Evolutionary conservation across 2,113 vertebrate genomes (phyloP).

Genomic region (Perca schrenkii): DNA sequence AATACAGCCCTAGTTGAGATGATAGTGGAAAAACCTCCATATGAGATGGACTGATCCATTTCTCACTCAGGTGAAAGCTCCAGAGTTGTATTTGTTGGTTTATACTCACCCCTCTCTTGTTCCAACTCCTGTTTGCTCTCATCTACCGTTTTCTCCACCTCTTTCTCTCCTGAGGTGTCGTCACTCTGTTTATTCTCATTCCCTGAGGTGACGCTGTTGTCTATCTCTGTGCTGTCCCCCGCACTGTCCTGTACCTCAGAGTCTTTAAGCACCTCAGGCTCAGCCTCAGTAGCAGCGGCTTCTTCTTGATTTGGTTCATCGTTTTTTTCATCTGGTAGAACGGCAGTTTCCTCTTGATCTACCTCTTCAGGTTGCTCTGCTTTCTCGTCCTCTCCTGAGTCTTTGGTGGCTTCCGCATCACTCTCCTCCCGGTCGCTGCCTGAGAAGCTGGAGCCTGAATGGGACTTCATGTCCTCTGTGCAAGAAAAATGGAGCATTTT

Average conservation of each 20-base stretch:
- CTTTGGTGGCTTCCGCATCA: conserved; percentile 35
- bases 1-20: background rate
- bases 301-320: conserved; percentile 38
- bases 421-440: conserved; percentile 81
- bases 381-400: conserved; percentile 40
- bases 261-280: conserved; percentile 25
- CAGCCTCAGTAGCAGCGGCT: background rate
- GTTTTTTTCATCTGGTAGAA: background rate
- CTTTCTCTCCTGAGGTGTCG: conserved; percentile 14
- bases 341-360: conserved; percentile 27
- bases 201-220: conserved; percentile 50
- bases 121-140: conserved; percentile 57
- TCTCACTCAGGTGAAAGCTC: conserved; percentile 34
- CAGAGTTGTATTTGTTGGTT: conserved; percentile 5
- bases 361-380: conserved; percentile 23
- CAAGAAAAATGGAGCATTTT: conserved; percentile 13
- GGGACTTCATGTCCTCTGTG: conserved; percentile 73
- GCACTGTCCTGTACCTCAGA: conserved; percentile 45
- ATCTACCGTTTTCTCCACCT: conserved; percentile 28
- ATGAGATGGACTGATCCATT: conserved; percentile 13
- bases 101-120: conserved; percentile 86
- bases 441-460: conserved; percentile 74
- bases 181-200: conserved; percentile 44
- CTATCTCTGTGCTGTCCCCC: conserved; percentile 48
- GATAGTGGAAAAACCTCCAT: conserved; percentile 71